Base-by-base conservation (phyloP, 2,113 vertebrate species). In the Amphilophus citrinellus region DNA sequence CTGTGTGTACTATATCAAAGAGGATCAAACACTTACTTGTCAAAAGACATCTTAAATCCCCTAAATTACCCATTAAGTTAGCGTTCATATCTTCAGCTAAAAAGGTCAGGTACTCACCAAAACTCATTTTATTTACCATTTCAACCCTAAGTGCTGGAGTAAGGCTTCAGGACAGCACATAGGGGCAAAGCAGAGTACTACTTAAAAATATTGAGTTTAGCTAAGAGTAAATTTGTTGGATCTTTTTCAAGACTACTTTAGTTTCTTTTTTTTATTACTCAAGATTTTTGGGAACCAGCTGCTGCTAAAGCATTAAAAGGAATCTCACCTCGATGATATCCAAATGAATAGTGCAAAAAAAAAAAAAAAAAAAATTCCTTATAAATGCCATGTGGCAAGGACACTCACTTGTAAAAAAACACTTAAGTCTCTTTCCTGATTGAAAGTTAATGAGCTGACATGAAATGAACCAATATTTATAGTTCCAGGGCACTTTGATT, bases 221-320 rank as follows among this genome's bases (percentile, higher is more conserved):
- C 24, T 9, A 71, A 71, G 22, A 50, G 27, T 30, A 71, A 30
- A 71, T 71, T 30, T 50, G 27, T 71, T 42, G 22, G 5, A 50
- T 50, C 17, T 50, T 18, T 71, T 71, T 30, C 4, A 35, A 50
- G 65, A 71, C 65, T 44, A 50, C 42, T 24, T 50, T 44, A 50
- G 0, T 53, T 73, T 73, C 24, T 73, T 50, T 32, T 71, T 17
- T 0, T 0, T 5, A 7, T 53, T 30, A 11, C 10, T 53, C 24
- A 4, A 53, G 2, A 53, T 18, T 2, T 71, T 20, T 20, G 15
- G 32, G 44, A 53, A 73, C 30, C 10, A 32, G 66, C 17, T 53
- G 0, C 24, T 32, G 17, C 0, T 53, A 73, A 71, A 53, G 20
- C 24, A 32, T 9, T 32, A 24, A 71, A 47, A 0, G 3, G 15